Conservation (phyloP, 2,113 vertebrate species). For the Limnothrissa miodon region DNA sequence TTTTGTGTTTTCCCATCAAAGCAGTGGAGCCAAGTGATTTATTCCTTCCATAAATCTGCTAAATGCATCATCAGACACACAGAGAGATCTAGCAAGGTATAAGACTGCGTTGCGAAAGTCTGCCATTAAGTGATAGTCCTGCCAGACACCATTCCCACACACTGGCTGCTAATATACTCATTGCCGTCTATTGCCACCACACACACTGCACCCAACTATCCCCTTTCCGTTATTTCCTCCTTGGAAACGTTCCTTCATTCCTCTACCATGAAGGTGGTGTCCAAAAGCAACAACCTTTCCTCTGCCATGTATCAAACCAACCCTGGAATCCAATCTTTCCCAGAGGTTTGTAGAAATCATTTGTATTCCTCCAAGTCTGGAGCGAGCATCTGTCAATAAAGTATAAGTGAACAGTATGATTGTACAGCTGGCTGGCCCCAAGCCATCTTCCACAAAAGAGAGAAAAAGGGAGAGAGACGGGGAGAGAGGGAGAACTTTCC, state of each 20-base stretch:
- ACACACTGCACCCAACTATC: conserved; percentile 20
- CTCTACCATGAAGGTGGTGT: conserved; percentile 50
- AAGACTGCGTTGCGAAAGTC: neutral
- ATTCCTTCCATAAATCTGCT: neutral
- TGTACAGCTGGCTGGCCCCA: conserved; percentile 70
- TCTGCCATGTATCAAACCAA: conserved; percentile 54
- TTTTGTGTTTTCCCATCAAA: neutral
- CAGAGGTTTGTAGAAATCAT: conserved; percentile 62
- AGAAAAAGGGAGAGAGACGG: neutral
- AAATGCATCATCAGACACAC: neutral
- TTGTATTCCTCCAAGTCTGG: conserved; percentile 52
- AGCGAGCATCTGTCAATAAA: conserved; percentile 76
- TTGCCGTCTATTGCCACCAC: conserved; percentile 28
- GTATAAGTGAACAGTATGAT: conserved; percentile 67
- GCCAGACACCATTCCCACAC: conserved; percentile 28
- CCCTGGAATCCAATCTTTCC: conserved; percentile 60
- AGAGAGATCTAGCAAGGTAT: neutral
- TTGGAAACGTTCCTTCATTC: conserved; percentile 37
- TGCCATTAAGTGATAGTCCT: conserved; percentile 21
- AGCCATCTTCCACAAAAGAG: conserved; percentile 54
- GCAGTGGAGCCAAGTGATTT: neutral
- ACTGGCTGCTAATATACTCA: conserved; percentile 29
- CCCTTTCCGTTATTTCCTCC: conserved; percentile 42
- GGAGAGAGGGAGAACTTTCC: conserved; percentile 1
- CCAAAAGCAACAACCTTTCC: conserved; percentile 63